phyloP scores from a whole-genome alignment of 2,797 vertebrate species.

The Gymnothorax javanicus region DNA sequence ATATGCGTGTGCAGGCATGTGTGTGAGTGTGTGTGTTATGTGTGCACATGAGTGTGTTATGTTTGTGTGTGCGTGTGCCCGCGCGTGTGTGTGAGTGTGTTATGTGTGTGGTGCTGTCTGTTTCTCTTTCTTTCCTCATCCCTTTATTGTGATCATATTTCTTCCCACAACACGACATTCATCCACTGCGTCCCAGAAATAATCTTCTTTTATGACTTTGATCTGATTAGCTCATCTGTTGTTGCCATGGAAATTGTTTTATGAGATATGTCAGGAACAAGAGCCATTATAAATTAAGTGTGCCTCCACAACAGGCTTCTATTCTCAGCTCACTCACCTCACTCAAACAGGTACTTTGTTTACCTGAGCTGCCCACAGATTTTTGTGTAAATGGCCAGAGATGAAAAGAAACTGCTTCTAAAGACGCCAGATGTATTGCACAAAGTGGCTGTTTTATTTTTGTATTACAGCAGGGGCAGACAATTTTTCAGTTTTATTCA shows the following conservation, averaged over 20 bases:
- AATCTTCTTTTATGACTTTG: slow-evolving; percentile 7
- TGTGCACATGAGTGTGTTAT: too few relatives aligned
- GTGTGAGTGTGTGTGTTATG: too few relatives aligned
- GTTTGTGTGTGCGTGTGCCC: too few relatives aligned
- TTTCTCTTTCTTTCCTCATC: background rate
- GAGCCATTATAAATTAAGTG: background rate
- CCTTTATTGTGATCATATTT: background rate
- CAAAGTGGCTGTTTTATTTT: background rate
- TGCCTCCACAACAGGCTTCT: background rate
- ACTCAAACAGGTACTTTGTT: slow-evolving; percentile 1
- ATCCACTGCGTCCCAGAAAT: background rate
- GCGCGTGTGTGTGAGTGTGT: too few relatives aligned
- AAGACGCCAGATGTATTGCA: background rate
- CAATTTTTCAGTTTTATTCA: background rate
- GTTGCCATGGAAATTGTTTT: slow-evolving; percentile 18
- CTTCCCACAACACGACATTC: background rate
- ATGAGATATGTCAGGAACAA: slow-evolving; percentile 5
- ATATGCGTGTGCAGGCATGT: too few relatives aligned
- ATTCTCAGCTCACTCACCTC: background rate
- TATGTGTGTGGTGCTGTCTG: too few relatives aligned
- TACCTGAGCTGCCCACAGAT: background rate
- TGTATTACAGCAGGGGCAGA: background rate
- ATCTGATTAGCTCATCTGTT: background rate
- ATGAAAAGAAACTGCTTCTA: background rate
- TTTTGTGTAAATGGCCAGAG: background rate